Evolutionary conservation across 1,140 invertebrate genomes (phyloP), one percentile per base, ranked within the genome.

Genomic region (Mycetomoellerius zeteki): DNA sequence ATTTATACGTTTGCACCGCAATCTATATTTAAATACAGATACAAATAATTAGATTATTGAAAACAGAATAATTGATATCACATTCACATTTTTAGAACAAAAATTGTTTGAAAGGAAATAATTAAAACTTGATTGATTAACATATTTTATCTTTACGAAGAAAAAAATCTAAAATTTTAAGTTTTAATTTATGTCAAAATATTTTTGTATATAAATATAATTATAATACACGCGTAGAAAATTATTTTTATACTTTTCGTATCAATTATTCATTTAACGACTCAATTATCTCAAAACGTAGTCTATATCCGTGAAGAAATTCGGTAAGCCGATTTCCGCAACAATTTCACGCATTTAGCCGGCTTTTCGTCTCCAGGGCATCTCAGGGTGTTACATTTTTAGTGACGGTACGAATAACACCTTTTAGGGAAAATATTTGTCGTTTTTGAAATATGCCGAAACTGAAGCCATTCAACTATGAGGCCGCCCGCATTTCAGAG

Each of bases 381-480:
- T 52, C 12, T 30, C n/a, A 78, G 60, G 65, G 43, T 33, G 50
- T 33, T 72, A 24, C 33, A 16, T 72, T 72, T 71, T 72, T 58
- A 43, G 33, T 27, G 67, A 43, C 16, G 24, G 60, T 58, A 27
- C 30, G 65, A 81, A 72, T 56, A 71, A 72, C 19, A 27, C 50
- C 21, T 71, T 85, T 77, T 77, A 4, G 16, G 16, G 43, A 50
- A 85, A 85, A 85, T 62, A 85, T 85, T 84, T 82, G 33, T 62
- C 81, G 81, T 85, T 85, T 64, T 64, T 75, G 47, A 69, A 85
- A 60, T 85, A 73, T 76, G 30, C 50, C 69, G 81, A 77, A 71
- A 75, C 56, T 37, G 0, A 37, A 0, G 37, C 56, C 72, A 85
- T 85, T 85, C 71, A 85, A 43, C 19, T 6, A 37, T 37, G 6